Conservation (phyloP, 2,113 vertebrate genomes). For the Macroglossus sobrinus region DNA sequence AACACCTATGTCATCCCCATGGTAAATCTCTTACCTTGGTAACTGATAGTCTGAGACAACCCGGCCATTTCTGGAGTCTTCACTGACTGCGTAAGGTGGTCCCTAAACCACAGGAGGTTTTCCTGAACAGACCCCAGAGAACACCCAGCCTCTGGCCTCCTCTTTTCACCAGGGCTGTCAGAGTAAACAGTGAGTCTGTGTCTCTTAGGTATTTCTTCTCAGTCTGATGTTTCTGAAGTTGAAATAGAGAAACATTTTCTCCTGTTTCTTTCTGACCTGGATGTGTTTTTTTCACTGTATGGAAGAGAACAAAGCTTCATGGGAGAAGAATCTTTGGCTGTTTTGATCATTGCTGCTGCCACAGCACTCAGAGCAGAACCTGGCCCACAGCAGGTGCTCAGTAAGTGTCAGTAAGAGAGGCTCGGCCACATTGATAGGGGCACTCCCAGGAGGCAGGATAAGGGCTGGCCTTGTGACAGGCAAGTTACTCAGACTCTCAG, state of each 20-base stretch:
- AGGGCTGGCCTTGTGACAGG: accelerated
- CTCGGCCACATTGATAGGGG: accelerated
- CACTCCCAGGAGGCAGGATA: neutral
- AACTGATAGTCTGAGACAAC: neutral
- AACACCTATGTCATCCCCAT: neutral
- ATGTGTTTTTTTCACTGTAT: accelerated
- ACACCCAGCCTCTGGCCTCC: accelerated
- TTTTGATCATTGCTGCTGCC: neutral
- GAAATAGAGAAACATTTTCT: neutral
- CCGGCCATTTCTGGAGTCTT: neutral
- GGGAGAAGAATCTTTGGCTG: too few relatives aligned
- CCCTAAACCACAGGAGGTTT: too few relatives aligned
- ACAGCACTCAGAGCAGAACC: accelerated
- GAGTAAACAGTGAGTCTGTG: neutral
- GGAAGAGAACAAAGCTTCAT: too few relatives aligned
- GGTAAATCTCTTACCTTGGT: neutral
- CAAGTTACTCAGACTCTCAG: neutral
- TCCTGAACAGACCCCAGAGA: neutral
- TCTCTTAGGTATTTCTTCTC: neutral
- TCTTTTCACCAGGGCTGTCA: accelerated
- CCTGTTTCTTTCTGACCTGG: accelerated
- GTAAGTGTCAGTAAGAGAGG: neutral
- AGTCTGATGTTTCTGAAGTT: neutral
- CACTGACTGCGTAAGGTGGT: too few relatives aligned
- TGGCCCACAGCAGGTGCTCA: neutral